phyloP scores from a whole-genome alignment of 2,113 vertebrate genomes.

The Neodon shergylaensis region DNA sequence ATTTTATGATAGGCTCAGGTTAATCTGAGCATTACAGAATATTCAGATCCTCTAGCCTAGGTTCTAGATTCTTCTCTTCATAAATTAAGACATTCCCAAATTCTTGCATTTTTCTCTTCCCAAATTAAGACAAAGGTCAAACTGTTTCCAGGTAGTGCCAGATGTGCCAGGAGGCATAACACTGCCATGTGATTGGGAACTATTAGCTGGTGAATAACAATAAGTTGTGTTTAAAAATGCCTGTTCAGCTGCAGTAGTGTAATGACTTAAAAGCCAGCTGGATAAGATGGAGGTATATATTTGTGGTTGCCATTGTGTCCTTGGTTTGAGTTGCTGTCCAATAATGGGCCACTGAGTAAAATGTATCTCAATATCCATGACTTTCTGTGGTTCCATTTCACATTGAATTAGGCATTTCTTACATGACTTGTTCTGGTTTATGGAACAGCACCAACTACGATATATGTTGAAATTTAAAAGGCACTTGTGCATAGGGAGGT shows the following conservation, averaged over 20 bases:
- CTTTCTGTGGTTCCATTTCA: not conserved
- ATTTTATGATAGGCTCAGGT: not conserved
- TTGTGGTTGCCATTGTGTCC: not conserved
- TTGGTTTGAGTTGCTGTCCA: not conserved
- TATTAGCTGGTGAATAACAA: not conserved
- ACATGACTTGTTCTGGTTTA: not conserved
- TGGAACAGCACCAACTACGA: not conserved
- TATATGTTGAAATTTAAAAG: not conserved
- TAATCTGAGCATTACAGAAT: not conserved
- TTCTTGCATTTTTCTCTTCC: not conserved
- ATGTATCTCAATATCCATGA: not conserved
- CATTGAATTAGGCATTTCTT: not conserved
- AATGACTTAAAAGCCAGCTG: not conserved
- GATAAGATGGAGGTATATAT: not conserved
- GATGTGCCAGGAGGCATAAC: not conserved
- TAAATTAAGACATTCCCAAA: too few species aligned
- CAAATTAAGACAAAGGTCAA: slow-evolving; percentile 1
- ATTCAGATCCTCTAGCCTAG: not conserved
- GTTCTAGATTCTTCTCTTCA: not conserved
- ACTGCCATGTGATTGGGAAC: not conserved
- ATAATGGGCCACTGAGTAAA: not conserved
- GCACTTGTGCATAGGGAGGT: not conserved
- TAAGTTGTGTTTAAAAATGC: not conserved
- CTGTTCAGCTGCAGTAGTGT: not conserved
- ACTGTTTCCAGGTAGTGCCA: slow-evolving; percentile 1